Conservation (phyloP, 2,888 invertebrate species). For the Drosophila histrio region DNA sequence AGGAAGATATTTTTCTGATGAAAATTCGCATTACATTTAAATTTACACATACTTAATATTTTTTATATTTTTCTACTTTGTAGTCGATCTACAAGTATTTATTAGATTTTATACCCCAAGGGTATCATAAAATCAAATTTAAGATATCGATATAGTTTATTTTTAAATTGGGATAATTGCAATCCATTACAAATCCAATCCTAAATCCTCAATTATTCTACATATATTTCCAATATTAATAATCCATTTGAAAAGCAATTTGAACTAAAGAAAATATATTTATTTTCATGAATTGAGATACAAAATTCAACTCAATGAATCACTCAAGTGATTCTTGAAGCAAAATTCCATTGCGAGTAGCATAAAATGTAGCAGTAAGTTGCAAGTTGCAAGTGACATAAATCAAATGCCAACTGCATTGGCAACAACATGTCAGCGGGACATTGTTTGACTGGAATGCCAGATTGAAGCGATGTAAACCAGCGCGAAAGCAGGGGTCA, state of each 20-base stretch:
- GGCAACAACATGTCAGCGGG: constrained; percentile 36
- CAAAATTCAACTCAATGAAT: background rate
- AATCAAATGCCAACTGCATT: constrained; percentile 34
- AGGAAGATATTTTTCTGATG: background rate
- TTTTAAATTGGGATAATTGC: no score
- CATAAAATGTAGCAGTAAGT: constrained; percentile 5
- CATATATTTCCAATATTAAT: background rate
- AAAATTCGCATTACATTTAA: background rate
- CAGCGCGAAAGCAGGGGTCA: constrained; percentile 13
- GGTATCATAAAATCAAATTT: no score
- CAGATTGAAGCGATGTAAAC: constrained; percentile 24
- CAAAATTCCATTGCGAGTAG: background rate
- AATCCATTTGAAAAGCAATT: background rate
- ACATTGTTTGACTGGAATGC: constrained; percentile 22
- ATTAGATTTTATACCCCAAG: no score
- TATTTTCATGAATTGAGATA: background rate
- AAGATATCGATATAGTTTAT: no score
- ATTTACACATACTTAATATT: no score
- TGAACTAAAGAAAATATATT: background rate
- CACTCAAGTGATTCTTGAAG: background rate
- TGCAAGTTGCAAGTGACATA: constrained; percentile 18
- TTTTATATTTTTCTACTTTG: no score
- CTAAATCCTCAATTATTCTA: background rate
- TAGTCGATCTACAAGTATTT: no score
- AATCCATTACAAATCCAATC: background rate